These are phyloP conservation scores for Eucidaris tribuloides DNA, from an alignment of 35 echinoderm and acorn worm genomes.

Conservation along the genomic window DNA sequence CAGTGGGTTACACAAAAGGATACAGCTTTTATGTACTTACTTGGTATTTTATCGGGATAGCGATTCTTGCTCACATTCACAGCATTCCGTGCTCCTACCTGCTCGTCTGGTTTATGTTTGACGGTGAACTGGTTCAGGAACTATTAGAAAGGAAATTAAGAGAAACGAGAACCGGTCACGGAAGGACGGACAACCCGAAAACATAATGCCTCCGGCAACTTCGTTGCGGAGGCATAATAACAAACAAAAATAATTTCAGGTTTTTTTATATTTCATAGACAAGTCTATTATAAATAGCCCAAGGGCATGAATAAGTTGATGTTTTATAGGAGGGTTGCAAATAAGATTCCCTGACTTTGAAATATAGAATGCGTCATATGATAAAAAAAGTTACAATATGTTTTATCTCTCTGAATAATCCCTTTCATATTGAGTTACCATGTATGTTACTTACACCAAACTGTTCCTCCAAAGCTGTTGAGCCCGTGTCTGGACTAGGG, in stretches of 20 bases:
- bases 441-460: too few species aligned
- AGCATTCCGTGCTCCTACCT: neutral
- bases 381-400: too few species aligned
- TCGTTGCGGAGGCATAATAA: neutral
- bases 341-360: neutral
- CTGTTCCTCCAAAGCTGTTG: too few species aligned
- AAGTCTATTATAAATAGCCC: too few species aligned
- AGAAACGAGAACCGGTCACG: neutral
- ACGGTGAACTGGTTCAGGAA: conserved; percentile 22
- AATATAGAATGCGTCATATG: neutral
- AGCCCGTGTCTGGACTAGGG: too few species aligned
- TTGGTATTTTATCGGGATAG: neutral
- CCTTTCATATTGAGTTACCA: neutral
- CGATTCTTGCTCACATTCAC: neutral
- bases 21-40: too few species aligned
- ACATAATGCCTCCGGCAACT: too few species aligned
- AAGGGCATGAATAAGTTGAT: neutral
- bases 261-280: neutral
- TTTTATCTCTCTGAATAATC: neutral
- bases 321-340: neutral
- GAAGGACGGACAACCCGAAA: too few species aligned
- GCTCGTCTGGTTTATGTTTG: neutral
- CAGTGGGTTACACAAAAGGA: too few species aligned
- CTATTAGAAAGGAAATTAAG: neutral
- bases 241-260: neutral